These are phyloP conservation scores for Sinosuthora webbiana DNA, from an alignment of 2,113 vertebrate species.

Conservation along the genomic window DNA sequence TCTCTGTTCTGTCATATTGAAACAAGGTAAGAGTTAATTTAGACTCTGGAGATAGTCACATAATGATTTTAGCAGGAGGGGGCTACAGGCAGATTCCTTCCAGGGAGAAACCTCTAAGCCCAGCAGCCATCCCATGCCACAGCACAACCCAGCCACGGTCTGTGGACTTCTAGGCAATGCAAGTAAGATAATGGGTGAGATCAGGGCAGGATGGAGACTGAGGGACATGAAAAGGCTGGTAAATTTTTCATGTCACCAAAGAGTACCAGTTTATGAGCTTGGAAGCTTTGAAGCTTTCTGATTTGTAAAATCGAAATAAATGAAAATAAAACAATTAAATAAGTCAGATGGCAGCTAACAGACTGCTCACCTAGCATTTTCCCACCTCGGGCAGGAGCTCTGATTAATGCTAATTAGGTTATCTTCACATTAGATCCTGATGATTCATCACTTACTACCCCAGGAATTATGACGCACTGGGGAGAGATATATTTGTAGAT, in stretches of 20 bases:
- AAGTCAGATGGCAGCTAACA: slow-evolving; percentile 45
- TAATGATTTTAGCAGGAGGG: background rate
- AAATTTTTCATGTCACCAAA: background rate
- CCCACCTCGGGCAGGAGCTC: slow-evolving; percentile 61
- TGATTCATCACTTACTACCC: slow-evolving; percentile 66
- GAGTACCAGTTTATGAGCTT: background rate
- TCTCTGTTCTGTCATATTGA: background rate
- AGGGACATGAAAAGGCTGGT: background rate
- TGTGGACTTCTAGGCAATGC: background rate
- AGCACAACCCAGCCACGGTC: background rate
- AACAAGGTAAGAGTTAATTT: background rate
- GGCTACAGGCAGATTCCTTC: background rate
- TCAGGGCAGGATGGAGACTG: background rate
- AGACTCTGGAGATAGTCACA: background rate
- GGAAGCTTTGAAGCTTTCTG: background rate
- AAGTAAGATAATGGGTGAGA: background rate
- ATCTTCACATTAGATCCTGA: slow-evolving; percentile 66
- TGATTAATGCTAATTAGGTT: slow-evolving; percentile 66
- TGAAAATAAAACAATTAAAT: slow-evolving; percentile 37
- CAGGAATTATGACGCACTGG: slow-evolving; percentile 66
- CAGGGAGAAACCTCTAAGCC: background rate
- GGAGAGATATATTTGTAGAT: slow-evolving; percentile 64
- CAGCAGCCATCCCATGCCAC: background rate
- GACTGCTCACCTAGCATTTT: slow-evolving; percentile 60
- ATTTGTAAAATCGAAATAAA: slow-evolving; percentile 32